Base-by-base conservation (phyloP, 2,797 vertebrate species). In the Pogoniulus pusillus region DNA sequence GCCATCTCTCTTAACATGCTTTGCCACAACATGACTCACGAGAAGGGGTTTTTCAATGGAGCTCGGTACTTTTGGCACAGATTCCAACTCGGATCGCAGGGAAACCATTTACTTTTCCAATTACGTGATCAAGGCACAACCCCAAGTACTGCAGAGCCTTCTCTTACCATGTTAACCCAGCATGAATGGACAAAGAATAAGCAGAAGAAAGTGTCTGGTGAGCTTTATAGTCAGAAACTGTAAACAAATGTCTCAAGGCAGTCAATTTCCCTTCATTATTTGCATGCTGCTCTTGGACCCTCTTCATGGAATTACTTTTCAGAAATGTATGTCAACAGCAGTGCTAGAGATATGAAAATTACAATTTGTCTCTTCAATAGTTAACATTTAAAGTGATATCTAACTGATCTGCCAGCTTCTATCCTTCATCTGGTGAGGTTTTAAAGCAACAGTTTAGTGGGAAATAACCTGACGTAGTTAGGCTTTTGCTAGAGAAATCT, bases 31-130 rank as follows among this genome's bases (percentile, higher is more conserved):
- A 93, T 93, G 82, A 93, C 88, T 95, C 90, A 91, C 19, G 55
- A 91, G 66, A 90, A 93, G 70, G 66, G 63, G 26, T 70, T 94
- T 92, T 94, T 94, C 82, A 94, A 89, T 87, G 73, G 76, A 94
- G 26, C 57, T 90, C 75, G 79, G 84, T 91, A 63, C 75, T 85
- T 94, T 93, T 95, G 95, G 94, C 91, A 87, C 70, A 79, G 43
- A 78, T 87, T 93, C 49, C 70, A 76, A 53, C 53, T 91, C 79
- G 73, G 91, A 85, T 95, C 91, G 68, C 90, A 90, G 95, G 93
- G 84, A 96, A 94, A 91, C 79, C 79, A 95, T 95, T 95, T 87
- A 73, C 60, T 95, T 96, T 93, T 93, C 76, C 94, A 91, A 85
- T 91, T 93, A 89, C 7, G 8, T 83, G 93, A 82, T 91, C 86